These are phyloP conservation scores for Crossocerus cetratus DNA, from an alignment of 2,888 invertebrate species.

Conservation along the genomic window DNA sequence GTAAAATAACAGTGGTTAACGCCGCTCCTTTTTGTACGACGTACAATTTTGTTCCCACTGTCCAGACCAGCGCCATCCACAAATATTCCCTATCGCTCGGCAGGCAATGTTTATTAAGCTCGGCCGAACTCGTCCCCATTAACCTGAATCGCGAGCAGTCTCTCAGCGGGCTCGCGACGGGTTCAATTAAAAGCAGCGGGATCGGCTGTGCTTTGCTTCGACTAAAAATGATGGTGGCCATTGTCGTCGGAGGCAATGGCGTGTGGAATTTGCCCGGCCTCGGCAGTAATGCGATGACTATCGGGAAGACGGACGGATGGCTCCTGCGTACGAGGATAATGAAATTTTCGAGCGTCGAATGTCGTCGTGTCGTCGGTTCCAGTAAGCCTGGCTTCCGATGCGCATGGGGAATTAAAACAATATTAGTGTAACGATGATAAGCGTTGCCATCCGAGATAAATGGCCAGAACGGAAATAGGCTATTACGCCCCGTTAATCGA, in stretches of 20 bases:
- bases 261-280: conserved; percentile 1
- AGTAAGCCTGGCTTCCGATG: not conserved
- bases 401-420: not conserved
- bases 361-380: not conserved
- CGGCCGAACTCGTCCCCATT: conserved; percentile 32
- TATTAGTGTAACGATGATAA: not conserved
- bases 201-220: conserved; percentile 19
- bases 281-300: conserved; percentile 39
- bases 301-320: conserved; percentile 27
- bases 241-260: not conserved
- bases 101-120: conserved; percentile 38
- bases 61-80: not conserved
- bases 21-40: not conserved
- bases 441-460: not conserved
- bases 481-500: too few species aligned
- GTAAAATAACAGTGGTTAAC: conserved; percentile 48
- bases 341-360: conserved; percentile 26
- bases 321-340: conserved; percentile 20
- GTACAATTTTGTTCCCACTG: not conserved
- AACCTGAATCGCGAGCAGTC: conserved; percentile 22
- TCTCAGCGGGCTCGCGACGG: not conserved
- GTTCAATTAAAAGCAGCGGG: conserved; percentile 42
- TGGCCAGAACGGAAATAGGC: not conserved
- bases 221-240: conserved; percentile 21
- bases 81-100: conserved; percentile 19